A percentile compares a stretch with the other conserved stretches of the same genome.
Evolutionary conservation across 2,113 vertebrate genomes (phyloP).

Genomic region (Urocolius indicus): DNA sequence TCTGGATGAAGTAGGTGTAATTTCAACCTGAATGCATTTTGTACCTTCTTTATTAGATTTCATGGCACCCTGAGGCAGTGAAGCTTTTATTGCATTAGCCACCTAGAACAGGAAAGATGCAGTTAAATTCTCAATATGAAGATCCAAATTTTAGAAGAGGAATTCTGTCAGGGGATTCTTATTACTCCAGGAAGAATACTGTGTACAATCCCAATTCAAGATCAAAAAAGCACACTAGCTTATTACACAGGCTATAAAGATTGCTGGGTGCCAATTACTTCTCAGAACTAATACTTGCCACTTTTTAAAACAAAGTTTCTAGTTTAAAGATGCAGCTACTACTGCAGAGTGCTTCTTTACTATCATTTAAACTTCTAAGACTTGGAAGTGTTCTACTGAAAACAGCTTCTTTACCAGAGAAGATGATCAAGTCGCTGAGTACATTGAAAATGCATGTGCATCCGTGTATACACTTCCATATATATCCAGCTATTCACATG

Average conservation of each 20-base stretch:
- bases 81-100: conserved; percentile 97
- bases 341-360: not conserved
- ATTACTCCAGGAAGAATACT: not conserved
- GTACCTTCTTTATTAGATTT: conserved; percentile 94
- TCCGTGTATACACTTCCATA: not conserved
- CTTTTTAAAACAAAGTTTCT: not conserved
- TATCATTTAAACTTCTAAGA: not conserved
- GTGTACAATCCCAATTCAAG: not conserved
- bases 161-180: not conserved
- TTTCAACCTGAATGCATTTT: conserved; percentile 96
- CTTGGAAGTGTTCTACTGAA: not conserved
- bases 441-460: not conserved
- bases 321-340: not conserved
- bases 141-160: not conserved
- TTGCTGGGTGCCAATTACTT: not conserved
- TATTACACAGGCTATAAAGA: not conserved
- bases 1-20: conserved; percentile 94
- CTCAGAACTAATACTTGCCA: not conserved
- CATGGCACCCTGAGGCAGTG: conserved; percentile 88
- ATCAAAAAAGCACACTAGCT: not conserved
- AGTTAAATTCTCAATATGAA: conserved; percentile 1
- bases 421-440: not conserved
- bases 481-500: not conserved
- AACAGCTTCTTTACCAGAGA: not conserved
- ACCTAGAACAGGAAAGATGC: conserved; percentile 79